Evolutionary conservation across 1,140 invertebrate species (phyloP).

Genomic region (Andricus grossulariae): DNA sequence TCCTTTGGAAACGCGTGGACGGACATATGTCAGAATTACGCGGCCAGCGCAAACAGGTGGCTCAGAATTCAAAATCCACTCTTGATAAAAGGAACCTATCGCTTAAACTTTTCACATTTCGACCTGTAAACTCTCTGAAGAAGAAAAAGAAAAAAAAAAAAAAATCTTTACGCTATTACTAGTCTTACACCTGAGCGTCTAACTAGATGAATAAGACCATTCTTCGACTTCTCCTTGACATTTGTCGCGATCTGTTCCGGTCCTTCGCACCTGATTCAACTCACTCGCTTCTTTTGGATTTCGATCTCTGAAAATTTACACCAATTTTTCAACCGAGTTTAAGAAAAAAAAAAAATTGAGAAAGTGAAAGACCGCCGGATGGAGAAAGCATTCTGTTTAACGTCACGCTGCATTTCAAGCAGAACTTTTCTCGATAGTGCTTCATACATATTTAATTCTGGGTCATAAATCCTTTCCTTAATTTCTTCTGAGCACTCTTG

Average conservation of each 20-base stretch:
- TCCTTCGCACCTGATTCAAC: constrained; percentile 34
- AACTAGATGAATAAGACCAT: neutral
- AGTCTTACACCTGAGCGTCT: no score
- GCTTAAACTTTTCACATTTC: constrained; percentile 49
- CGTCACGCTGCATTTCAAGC: constrained; percentile 18
- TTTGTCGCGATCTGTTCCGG: constrained; percentile 55
- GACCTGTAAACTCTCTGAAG: neutral
- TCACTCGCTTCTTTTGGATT: constrained; percentile 36
- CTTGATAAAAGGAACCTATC: constrained; percentile 56
- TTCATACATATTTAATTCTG: constrained; percentile 22
- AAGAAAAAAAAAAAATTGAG: neutral
- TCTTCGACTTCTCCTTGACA: neutral
- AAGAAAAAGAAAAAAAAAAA: neutral
- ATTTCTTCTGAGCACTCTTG: constrained; percentile 18
- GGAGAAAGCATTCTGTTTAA: constrained; percentile 20
- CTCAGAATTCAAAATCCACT: neutral
- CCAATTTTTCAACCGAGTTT: neutral
- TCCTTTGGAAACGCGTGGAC: constrained; percentile 38
- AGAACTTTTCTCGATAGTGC: constrained; percentile 22
- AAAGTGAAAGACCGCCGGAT: constrained; percentile 6
- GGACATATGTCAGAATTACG: constrained; percentile 61
- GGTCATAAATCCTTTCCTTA: constrained; percentile 16
- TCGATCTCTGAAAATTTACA: constrained; percentile 24
- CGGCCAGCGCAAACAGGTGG: constrained; percentile 47
- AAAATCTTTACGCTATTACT: neutral